phyloP scores from a whole-genome alignment of 2,797 vertebrate genomes.

The Sebastes matsubarae region DNA sequence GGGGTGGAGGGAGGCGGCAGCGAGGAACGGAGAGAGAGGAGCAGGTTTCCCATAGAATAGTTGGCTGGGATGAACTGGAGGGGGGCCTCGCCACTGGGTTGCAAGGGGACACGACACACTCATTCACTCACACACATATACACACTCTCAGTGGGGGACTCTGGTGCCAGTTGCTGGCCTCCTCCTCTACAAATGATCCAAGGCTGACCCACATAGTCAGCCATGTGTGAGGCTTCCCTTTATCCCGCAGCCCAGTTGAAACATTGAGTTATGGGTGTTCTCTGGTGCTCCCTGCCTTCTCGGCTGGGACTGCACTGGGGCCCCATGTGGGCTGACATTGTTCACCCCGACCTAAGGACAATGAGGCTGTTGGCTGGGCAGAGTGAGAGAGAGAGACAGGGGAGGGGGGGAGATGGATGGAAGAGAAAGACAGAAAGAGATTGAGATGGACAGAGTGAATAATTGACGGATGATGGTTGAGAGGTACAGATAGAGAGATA shows the following conservation, averaged over 20 bases:
- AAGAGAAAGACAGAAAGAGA: conserved; percentile 39
- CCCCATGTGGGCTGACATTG: conserved; percentile 77
- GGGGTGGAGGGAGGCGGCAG: conserved; percentile 55
- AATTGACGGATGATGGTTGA: conserved; percentile 38
- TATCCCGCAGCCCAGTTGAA: conserved; percentile 75
- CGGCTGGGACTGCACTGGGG: conserved; percentile 73
- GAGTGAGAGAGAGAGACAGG: conserved; percentile 9
- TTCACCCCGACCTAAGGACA: conserved; percentile 77
- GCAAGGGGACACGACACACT: conserved; percentile 72
- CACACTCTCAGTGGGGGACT: conserved; percentile 67
- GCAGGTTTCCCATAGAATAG: conserved; percentile 77
- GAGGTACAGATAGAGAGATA: conserved; percentile 41
- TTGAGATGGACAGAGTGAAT: conserved; percentile 62
- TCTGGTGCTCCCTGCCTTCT: conserved; percentile 74
- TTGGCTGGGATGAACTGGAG: conserved; percentile 62
- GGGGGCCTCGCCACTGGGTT: conserved; percentile 57
- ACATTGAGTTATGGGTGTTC: conserved; percentile 82
- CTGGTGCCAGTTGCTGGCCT: conserved; percentile 82
- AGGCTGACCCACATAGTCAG: conserved; percentile 83
- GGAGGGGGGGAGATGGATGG: conserved; percentile 8
- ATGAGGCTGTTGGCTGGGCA: conserved; percentile 68
- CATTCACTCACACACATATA: conserved; percentile 53
- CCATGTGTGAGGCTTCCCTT: conserved; percentile 83
- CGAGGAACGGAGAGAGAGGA: conserved; percentile 41
- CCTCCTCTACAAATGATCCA: conserved; percentile 81